Conservation (phyloP, 2,113 vertebrate species). For the Tinamus guttatus region DNA sequence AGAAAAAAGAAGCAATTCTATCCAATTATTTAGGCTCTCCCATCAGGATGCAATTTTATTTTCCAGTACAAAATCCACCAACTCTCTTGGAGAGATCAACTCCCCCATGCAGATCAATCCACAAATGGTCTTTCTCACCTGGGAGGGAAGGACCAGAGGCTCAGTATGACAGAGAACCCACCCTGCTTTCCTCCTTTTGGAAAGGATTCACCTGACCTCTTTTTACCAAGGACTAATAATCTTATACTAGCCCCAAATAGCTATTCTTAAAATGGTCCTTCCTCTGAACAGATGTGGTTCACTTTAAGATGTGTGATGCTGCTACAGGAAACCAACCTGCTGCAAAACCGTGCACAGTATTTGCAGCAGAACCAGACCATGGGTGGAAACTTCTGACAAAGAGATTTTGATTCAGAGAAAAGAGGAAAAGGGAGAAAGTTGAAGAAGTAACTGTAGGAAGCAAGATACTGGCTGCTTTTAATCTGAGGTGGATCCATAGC, state of each 20-base stretch:
- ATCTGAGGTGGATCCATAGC: neutral
- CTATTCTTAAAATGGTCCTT: neutral
- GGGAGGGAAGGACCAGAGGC: neutral
- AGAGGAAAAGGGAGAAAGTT: neutral
- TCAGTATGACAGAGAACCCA: neutral
- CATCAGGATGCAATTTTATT: neutral
- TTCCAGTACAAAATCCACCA: neutral
- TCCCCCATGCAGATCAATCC: neutral
- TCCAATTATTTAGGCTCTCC: neutral
- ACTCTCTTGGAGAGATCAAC: neutral
- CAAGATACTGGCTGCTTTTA: neutral
- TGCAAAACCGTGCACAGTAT: neutral
- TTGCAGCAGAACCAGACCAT: neutral
- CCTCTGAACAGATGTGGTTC: slow-evolving; percentile 17
- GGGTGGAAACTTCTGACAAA: neutral
- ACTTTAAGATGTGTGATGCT: neutral
- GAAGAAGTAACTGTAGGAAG: neutral
- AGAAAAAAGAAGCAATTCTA: neutral
- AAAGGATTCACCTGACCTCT: neutral
- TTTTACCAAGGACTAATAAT: neutral
- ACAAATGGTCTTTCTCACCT: neutral
- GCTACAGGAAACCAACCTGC: slow-evolving; percentile 39
- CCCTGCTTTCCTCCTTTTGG: neutral
- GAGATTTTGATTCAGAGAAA: neutral
- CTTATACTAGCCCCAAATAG: neutral